A percentile compares a stretch with the other conserved stretches of the same genome.
Evolutionary conservation across 2,113 vertebrate genomes (phyloP).

Genomic region (Calypte anna): DNA sequence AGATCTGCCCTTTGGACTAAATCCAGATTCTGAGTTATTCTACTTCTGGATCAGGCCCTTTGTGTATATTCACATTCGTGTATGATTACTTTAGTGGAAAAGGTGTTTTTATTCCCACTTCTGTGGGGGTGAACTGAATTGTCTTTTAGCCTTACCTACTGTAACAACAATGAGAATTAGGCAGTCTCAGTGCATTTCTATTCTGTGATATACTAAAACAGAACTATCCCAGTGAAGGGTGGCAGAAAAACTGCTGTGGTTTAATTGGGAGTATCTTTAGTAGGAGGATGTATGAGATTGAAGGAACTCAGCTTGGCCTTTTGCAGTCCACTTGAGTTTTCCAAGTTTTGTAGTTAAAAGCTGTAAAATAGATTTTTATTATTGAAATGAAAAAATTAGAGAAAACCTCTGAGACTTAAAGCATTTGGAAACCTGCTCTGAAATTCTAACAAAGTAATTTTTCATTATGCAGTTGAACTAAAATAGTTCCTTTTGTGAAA

Average conservation of each 20-base stretch:
- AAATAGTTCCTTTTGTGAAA: conserved; percentile 25
- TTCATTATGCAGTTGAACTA: conserved; percentile 23
- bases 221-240: neutral
- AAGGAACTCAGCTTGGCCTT: neutral
- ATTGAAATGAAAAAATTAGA: conserved; percentile 7
- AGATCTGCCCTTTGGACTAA: conserved; percentile 8
- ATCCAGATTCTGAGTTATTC: conserved; percentile 19
- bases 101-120: conserved; percentile 51
- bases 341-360: neutral
- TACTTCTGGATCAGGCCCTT: conserved; percentile 34
- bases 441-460: conserved; percentile 26
- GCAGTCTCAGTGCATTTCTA: neutral
- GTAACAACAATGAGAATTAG: conserved; percentile 40
- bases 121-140: conserved; percentile 35
- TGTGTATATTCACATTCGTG: conserved; percentile 37
- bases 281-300: neutral
- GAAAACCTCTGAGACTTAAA: conserved; percentile 17
- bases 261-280: conserved; percentile 26
- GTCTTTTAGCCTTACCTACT: conserved; percentile 22
- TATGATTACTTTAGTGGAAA: conserved; percentile 51
- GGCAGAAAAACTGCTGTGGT: neutral
- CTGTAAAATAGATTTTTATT: conserved; percentile 29
- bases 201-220: neutral
- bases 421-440: conserved; percentile 19
- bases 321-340: conserved; percentile 3